A percentile compares a stretch with the other conserved stretches of the same genome.
Evolutionary conservation across 2,113 vertebrate genomes (phyloP).

Genomic region (Notarius quadriscutis): DNA sequence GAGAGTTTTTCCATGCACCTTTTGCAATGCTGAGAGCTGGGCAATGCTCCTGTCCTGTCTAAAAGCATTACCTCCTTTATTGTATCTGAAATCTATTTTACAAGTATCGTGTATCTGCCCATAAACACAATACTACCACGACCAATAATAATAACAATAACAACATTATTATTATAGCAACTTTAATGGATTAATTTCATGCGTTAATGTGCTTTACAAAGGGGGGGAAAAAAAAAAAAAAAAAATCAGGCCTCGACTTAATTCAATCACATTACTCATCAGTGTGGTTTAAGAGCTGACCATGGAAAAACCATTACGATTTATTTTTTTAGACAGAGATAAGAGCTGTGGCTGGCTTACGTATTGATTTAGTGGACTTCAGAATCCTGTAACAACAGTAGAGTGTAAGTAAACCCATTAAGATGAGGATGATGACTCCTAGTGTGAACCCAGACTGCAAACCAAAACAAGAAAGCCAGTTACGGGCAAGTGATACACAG

Average conservation of each 20-base stretch:
- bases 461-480: background rate
- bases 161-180: background rate
- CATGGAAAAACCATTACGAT: background rate
- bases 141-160: background rate
- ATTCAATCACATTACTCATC: background rate
- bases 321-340: background rate
- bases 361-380: constrained; percentile 84
- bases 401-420: constrained; percentile 87
- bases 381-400: constrained; percentile 94
- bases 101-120: background rate
- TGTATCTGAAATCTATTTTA: background rate
- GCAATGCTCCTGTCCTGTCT: background rate
- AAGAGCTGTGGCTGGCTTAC: constrained; percentile 73
- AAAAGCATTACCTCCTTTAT: background rate
- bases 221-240: background rate
- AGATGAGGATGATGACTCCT: constrained; percentile 82
- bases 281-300: background rate
- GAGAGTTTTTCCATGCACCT: no score
- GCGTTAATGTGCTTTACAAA: background rate
- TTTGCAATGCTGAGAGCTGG: background rate
- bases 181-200: background rate
- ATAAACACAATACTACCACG: background rate
- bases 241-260: background rate
- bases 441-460: constrained; percentile 90
- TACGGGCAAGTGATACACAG: background rate